Conservation (phyloP, 2,113 vertebrate genomes). For the Phylloscopus trochilus region DNA sequence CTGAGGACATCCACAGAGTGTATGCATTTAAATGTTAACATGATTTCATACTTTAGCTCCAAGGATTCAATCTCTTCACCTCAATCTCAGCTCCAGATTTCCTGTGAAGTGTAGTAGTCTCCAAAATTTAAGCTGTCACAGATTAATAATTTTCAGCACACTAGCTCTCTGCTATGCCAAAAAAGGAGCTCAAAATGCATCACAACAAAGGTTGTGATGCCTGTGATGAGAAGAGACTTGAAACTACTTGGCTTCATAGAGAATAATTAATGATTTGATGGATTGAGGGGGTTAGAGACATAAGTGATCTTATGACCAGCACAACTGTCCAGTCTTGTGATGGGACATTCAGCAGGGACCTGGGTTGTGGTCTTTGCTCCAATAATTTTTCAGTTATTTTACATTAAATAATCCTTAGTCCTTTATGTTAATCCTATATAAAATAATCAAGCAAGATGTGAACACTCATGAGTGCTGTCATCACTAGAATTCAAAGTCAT, state of each 20-base stretch:
- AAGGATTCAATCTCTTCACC: neutral
- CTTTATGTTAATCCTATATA: neutral
- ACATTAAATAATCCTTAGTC: neutral
- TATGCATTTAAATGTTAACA: neutral
- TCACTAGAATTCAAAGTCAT: neutral
- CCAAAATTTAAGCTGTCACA: neutral
- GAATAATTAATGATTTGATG: neutral
- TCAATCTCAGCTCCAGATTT: neutral
- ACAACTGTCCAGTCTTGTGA: neutral
- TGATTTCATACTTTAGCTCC: neutral
- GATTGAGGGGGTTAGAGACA: neutral
- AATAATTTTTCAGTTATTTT: neutral
- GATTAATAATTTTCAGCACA: neutral
- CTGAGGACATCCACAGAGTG: neutral
- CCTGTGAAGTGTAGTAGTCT: neutral
- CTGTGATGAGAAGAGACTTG: neutral
- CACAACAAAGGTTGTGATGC: neutral
- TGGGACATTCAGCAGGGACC: neutral
- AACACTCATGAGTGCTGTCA: neutral
- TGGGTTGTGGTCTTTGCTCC: neutral
- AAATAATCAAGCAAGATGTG: neutral
- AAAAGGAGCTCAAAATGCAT: neutral
- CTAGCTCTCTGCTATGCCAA: neutral
- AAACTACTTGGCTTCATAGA: neutral
- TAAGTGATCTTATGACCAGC: neutral